phyloP scores from a whole-genome alignment of 2,113 vertebrate species.

The Crypturellus undulatus region DNA sequence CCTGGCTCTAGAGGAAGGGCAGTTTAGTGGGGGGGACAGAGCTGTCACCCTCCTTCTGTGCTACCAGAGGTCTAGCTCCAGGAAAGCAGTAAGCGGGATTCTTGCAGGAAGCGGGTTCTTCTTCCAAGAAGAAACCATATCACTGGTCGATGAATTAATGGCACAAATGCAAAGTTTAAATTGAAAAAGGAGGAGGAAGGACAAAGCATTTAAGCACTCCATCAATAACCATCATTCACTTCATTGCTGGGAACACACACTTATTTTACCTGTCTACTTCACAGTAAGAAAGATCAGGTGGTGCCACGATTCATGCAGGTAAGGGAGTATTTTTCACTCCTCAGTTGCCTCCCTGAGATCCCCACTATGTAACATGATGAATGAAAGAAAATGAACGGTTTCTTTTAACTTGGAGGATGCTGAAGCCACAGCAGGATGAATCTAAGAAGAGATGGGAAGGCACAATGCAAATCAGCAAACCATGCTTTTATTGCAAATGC shows the following conservation, averaged over 20 bases:
- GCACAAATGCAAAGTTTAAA: not conserved
- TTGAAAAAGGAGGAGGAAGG: not conserved
- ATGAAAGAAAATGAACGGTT: not conserved
- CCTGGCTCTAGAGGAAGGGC: not conserved
- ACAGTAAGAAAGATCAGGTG: not conserved
- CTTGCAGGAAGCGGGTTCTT: not conserved
- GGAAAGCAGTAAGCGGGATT: not conserved
- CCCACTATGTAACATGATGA: not conserved
- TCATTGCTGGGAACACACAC: not conserved
- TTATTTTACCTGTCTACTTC: not conserved
- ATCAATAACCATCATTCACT: not conserved
- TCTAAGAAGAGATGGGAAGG: not conserved
- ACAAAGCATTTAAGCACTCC: not conserved
- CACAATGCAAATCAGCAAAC: not conserved
- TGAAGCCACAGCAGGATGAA: not conserved
- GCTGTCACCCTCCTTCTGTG: not conserved
- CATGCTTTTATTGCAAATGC: not conserved
- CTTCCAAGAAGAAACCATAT: not conserved
- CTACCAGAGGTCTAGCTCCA: not conserved
- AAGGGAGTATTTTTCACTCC: not conserved
- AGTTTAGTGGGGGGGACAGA: not conserved
- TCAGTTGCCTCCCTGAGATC: not conserved
- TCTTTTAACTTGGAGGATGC: not conserved
- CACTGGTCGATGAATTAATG: not conserved
- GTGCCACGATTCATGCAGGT: not conserved